Conservation (phyloP, 2,888 invertebrate species). For the Chloroclysta siterata region DNA sequence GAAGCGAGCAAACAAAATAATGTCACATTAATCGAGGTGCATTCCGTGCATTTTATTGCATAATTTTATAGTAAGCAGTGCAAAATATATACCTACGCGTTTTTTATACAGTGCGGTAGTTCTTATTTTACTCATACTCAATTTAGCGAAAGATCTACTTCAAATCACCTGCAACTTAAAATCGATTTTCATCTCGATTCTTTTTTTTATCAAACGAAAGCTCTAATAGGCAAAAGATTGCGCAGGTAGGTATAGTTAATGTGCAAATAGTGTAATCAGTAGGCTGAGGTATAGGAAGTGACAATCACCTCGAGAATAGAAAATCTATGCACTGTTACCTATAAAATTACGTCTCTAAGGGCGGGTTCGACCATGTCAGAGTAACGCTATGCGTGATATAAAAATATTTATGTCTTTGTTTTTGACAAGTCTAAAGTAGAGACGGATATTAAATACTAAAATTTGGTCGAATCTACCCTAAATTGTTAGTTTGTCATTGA, state of each 20-base stretch:
- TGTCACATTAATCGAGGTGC: conserved; percentile 65
- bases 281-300: conserved; percentile 32
- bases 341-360: conserved; percentile 57
- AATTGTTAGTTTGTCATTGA: conserved; percentile 54
- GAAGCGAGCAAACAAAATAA: conserved; percentile 75
- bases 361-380: too few relatives aligned
- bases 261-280: conserved; percentile 36
- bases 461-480: background rate
- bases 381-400: too few relatives aligned
- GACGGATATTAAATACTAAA: too few relatives aligned
- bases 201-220: conserved; percentile 22
- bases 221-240: conserved; percentile 23
- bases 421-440: too few relatives aligned
- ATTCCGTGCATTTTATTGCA: conserved; percentile 72
- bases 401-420: too few relatives aligned
- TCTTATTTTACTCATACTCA: conserved; percentile 28
- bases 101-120: conserved; percentile 51
- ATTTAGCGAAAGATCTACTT: conserved; percentile 26
- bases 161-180: conserved; percentile 35
- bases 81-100: conserved; percentile 67
- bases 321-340: conserved; percentile 57
- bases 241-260: conserved; percentile 20
- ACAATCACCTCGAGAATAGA: conserved; percentile 51
- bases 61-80: conserved; percentile 80
- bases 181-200: conserved; percentile 21